phyloP scores from a whole-genome alignment of 2,113 vertebrate species.

The Aplodontia rufa region DNA sequence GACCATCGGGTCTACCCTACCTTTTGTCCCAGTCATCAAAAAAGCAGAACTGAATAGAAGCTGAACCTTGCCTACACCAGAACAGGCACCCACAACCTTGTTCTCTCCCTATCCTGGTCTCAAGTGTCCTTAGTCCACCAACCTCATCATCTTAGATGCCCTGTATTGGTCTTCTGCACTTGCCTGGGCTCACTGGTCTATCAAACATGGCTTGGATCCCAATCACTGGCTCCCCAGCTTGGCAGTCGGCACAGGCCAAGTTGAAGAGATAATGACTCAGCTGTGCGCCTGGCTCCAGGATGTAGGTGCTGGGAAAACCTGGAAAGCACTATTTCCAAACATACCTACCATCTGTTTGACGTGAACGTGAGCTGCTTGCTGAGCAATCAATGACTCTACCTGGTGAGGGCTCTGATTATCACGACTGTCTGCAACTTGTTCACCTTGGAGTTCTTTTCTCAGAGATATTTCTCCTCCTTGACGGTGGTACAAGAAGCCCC shows the following conservation, averaged over 20 bases:
- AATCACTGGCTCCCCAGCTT: not conserved
- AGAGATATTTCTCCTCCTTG: not conserved
- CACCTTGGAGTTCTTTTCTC: not conserved
- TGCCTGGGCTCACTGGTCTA: not conserved
- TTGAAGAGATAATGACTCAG: constrained; percentile 54
- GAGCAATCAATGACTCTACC: not conserved
- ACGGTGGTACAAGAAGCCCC: not conserved
- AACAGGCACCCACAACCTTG: too few relatives aligned
- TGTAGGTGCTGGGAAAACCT: constrained; percentile 29
- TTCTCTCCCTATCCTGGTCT: not conserved
- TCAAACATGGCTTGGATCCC: not conserved
- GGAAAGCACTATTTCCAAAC: constrained; percentile 56
- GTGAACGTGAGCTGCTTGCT: constrained; percentile 11
- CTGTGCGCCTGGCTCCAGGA: constrained; percentile 52
- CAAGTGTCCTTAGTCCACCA: not conserved
- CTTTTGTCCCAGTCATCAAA: not conserved
- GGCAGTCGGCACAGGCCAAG: not conserved
- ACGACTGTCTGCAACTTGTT: not conserved
- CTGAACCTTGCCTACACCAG: not conserved
- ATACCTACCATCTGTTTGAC: constrained; percentile 51
- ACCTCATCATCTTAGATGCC: not conserved
- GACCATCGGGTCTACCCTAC: too few relatives aligned
- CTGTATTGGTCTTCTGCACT: not conserved
- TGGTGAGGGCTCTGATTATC: not conserved
- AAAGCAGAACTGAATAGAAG: not conserved